phyloP scores from a whole-genome alignment of 2,797 vertebrate genomes.

The Glossophaga mutica region DNA sequence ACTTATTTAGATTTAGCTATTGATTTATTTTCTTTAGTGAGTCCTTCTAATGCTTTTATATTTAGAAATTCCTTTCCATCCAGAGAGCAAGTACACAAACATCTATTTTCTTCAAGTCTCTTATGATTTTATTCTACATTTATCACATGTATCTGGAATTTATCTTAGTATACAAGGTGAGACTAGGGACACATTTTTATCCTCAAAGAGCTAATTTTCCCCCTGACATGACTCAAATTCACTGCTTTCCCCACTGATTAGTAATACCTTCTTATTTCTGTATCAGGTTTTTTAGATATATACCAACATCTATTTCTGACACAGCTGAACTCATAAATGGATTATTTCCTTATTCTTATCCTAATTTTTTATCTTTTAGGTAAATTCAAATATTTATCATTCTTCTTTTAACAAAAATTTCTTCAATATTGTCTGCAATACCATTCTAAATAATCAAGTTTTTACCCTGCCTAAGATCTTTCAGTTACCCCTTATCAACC shows the following conservation, averaged over 20 bases:
- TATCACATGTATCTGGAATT: constrained; percentile 32
- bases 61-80: constrained; percentile 11
- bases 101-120: constrained; percentile 32
- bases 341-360: neutral
- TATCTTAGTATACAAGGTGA: constrained; percentile 12
- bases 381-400: neutral
- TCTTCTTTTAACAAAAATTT: neutral
- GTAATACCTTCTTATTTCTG: neutral
- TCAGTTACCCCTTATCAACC: neutral
- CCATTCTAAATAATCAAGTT: neutral
- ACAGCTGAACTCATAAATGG: neutral
- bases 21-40: neutral
- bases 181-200: neutral
- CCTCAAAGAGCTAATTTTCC: neutral
- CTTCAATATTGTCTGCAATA: neutral
- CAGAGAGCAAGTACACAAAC: constrained; percentile 11
- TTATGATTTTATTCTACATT: neutral
- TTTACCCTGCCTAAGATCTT: neutral
- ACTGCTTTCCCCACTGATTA: neutral
- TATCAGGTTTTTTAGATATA: neutral
- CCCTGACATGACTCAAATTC: neutral
- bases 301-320: neutral
- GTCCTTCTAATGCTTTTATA: neutral
- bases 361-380: neutral
- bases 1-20: neutral